phyloP scores from a whole-genome alignment of 35 echinoderm and acorn worm species.

The Apostichopus japonicus region DNA sequence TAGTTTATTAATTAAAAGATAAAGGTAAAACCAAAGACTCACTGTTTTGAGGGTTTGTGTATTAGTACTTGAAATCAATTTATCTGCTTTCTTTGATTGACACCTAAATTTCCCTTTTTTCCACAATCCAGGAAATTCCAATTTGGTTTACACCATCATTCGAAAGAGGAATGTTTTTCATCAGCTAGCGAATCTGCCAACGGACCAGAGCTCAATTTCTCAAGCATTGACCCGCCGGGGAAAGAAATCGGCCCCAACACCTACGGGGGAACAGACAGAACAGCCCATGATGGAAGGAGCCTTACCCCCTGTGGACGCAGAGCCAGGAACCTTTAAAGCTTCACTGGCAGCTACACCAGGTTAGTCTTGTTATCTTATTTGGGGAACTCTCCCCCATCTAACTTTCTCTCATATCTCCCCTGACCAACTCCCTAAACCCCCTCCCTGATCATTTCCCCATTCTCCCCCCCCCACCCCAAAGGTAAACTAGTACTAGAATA shows the following conservation, averaged over 20 bases:
- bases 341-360: constrained; percentile 94
- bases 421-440: too few species aligned
- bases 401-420: too few species aligned
- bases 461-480: too few species aligned
- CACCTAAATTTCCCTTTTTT: neutral
- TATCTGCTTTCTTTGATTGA: too few species aligned
- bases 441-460: too few species aligned
- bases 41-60: too few species aligned
- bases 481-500: too few species aligned
- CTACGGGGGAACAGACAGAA: constrained; percentile 63
- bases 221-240: constrained; percentile 83
- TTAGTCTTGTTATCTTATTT: neutral
- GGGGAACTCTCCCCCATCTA: too few species aligned
- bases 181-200: constrained; percentile 91
- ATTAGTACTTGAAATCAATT: too few species aligned
- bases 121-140: constrained; percentile 80
- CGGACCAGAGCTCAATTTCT: constrained; percentile 85
- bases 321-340: constrained; percentile 93
- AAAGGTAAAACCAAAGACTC: too few species aligned
- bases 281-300: constrained; percentile 90
- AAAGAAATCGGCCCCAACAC: constrained; percentile 66
- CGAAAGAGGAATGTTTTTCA: constrained; percentile 97
- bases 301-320: constrained; percentile 89
- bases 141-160: constrained; percentile 98
- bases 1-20: too few species aligned